Evolutionary conservation across 2,888 invertebrate genomes (phyloP).

Genomic region (Boloria euphrosyne): DNA sequence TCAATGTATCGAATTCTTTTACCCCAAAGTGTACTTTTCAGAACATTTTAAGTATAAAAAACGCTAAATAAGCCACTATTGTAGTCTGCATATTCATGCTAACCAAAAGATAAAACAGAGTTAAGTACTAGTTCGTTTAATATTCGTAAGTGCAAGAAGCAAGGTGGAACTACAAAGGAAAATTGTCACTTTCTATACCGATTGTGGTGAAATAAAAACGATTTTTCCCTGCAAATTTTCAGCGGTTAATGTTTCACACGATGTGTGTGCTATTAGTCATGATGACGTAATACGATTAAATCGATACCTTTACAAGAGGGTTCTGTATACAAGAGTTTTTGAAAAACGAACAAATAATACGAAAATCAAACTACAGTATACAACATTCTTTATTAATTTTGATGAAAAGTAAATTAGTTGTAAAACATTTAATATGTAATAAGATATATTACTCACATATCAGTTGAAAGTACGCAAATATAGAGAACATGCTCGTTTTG

Average conservation of each 20-base stretch:
- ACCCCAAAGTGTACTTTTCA: background rate
- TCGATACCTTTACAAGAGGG: conserved; percentile 19
- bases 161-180: background rate
- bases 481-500: too few relatives aligned
- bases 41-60: background rate
- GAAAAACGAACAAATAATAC: background rate
- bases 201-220: conserved; percentile 5
- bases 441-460: too few relatives aligned
- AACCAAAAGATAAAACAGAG: conserved; percentile 25
- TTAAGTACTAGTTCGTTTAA: conserved; percentile 8
- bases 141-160: conserved; percentile 13
- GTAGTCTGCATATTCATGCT: conserved; percentile 5
- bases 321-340: background rate
- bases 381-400: too few relatives aligned
- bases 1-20: background rate
- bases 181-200: background rate
- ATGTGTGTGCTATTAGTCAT: conserved; percentile 29
- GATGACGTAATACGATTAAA: conserved; percentile 32
- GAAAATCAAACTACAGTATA: too few relatives aligned
- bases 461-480: too few relatives aligned
- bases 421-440: too few relatives aligned
- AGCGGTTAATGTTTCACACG: conserved; percentile 12
- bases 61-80: background rate
- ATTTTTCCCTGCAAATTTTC: conserved; percentile 8
- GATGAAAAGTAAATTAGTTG: too few relatives aligned